A percentile compares a stretch with the other conserved stretches of the same genome.
Evolutionary conservation across 2,113 vertebrate genomes (phyloP).

Genomic region (Proterorhinus semilunaris): DNA sequence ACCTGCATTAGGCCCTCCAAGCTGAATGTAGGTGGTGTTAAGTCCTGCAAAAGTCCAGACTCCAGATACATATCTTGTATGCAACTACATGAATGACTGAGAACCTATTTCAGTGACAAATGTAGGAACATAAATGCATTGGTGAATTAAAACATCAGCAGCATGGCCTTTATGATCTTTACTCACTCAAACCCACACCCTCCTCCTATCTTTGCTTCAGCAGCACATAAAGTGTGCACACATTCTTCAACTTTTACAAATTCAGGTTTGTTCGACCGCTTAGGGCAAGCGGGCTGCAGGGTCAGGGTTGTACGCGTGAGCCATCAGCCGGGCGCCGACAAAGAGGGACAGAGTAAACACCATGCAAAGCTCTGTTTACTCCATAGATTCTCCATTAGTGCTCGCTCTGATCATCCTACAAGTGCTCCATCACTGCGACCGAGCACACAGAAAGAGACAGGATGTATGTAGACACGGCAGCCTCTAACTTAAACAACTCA

Average conservation of each 20-base stretch:
- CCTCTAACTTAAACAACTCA: slow-evolving; percentile 38
- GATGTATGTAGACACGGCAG: slow-evolving; percentile 32
- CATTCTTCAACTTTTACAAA: slow-evolving; percentile 8
- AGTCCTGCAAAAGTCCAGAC: background rate
- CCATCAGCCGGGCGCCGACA: slow-evolving; percentile 58
- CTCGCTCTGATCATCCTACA: slow-evolving; percentile 49
- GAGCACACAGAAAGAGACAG: slow-evolving; percentile 24
- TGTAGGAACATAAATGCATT: slow-evolving; percentile 43
- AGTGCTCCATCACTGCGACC: slow-evolving; percentile 56
- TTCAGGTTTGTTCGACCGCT: slow-evolving; percentile 55
- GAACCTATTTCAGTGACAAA: background rate
- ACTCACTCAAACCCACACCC: slow-evolving; percentile 47
- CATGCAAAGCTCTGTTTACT: slow-evolving; percentile 58
- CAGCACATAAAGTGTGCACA: slow-evolving; percentile 19
- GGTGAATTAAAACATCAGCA: slow-evolving; percentile 44
- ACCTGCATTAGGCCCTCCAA: too few relatives aligned
- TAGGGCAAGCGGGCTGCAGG: slow-evolving; percentile 40
- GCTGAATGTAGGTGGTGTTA: too few relatives aligned
- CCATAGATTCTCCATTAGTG: slow-evolving; percentile 64
- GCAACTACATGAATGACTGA: background rate
- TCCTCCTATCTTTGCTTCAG: slow-evolving; percentile 51
- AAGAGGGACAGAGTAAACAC: slow-evolving; percentile 57
- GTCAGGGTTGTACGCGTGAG: slow-evolving; percentile 50
- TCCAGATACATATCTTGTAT: background rate
- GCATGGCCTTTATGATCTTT: slow-evolving; percentile 42